phyloP scores from a whole-genome alignment of 1,140 invertebrate species.

The Linepithema humile region DNA sequence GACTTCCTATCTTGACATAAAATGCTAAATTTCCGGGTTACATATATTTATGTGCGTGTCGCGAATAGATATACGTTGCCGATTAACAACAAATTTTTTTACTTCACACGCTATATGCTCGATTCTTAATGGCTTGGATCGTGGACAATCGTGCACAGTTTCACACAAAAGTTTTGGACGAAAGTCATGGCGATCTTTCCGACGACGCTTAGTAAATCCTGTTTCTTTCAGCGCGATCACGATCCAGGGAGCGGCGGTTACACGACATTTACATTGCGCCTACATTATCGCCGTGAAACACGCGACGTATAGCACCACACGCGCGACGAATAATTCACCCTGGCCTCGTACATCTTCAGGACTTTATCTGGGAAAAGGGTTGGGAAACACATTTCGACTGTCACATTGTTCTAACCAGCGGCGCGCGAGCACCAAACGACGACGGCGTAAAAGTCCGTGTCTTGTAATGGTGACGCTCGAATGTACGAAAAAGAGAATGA shows the following conservation, averaged over 20 bases:
- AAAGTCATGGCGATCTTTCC: not conserved
- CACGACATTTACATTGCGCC: conserved; percentile 38
- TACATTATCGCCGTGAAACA: conserved; percentile 45
- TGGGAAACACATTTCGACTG: conserved; percentile 39
- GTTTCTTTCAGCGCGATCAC: not conserved
- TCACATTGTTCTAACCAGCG: conserved; percentile 26
- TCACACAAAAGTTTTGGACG: not conserved
- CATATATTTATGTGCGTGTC: not conserved
- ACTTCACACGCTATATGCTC: not conserved
- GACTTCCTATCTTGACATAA: not conserved
- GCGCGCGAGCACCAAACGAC: not conserved
- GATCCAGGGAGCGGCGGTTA: conserved; percentile 8
- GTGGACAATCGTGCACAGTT: no score
- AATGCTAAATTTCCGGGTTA: not conserved
- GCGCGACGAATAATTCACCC: conserved; percentile 50
- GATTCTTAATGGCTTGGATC: not conserved
- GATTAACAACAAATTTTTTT: not conserved
- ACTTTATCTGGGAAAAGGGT: conserved; percentile 50
- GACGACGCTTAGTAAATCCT: conserved; percentile 1
- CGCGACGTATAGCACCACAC: conserved; percentile 25
- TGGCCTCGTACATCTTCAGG: conserved; percentile 40
- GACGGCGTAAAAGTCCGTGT: no score
- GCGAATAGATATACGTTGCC: not conserved
- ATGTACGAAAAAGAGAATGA: conserved; percentile 11
- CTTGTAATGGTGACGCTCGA: no score